These are phyloP conservation scores for Nibea albiflora DNA, from an alignment of 2,113 vertebrate genomes.

Conservation along the genomic window DNA sequence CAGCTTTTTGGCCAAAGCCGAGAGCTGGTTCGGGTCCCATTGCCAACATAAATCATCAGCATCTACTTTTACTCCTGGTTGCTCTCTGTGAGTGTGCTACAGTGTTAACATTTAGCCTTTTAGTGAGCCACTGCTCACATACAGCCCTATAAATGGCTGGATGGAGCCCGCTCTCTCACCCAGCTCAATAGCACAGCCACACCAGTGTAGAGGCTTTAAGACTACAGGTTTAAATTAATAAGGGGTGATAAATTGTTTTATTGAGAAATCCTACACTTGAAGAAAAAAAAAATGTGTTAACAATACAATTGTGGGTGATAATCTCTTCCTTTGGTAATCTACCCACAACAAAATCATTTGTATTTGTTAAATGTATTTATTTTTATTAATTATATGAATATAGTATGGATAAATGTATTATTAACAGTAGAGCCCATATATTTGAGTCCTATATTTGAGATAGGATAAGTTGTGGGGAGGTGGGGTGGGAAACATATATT, in stretches of 20 bases:
- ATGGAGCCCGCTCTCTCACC: conserved; percentile 20
- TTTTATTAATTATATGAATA: conserved; percentile 82
- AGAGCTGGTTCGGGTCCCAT: conserved; percentile 72
- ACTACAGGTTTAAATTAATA: conserved; percentile 51
- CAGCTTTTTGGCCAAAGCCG: conserved; percentile 65
- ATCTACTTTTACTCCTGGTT: conserved; percentile 73
- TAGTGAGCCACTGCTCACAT: conserved; percentile 48
- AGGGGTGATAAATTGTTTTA: conserved; percentile 67
- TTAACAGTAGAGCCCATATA: conserved; percentile 74
- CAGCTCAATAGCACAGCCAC: conserved; percentile 57
- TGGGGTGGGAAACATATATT: conserved; percentile 40
- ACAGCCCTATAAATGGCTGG: conserved; percentile 51
- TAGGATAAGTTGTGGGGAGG: conserved; percentile 44
- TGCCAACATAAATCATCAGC: conserved; percentile 85
- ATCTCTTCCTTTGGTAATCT: conserved; percentile 68
- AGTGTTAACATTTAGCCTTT: conserved; percentile 61
- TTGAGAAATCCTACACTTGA: conserved; percentile 72
- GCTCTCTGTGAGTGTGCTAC: conserved; percentile 58
- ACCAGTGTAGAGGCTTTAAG: conserved; percentile 60
- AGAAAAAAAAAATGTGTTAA: conserved; percentile 48
- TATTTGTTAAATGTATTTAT: conserved; percentile 86
- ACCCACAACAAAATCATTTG: conserved; percentile 76
- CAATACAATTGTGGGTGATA: conserved; percentile 58
- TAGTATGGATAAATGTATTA: conserved; percentile 74
- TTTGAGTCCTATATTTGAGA: conserved; percentile 70